Percentiles rank a stretch among this genome's conserved stretches.
Evolutionary conservation across 2,888 invertebrate genomes (phyloP).

Genomic region (Cephonodes hylas): DNA sequence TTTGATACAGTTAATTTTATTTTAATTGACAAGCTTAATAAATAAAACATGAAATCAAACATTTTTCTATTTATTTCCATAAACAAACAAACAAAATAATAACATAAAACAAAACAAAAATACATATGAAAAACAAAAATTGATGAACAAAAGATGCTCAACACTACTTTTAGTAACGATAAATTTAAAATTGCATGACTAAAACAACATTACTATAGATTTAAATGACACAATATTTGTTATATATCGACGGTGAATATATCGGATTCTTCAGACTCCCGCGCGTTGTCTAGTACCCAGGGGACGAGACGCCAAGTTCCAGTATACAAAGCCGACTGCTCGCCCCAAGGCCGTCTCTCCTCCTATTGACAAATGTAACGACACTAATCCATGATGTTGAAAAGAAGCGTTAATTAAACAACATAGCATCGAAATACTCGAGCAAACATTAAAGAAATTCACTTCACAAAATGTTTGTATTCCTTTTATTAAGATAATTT

Average conservation of each 20-base stretch:
- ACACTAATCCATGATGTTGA: background rate
- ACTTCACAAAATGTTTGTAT: background rate
- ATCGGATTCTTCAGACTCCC: slow-evolving; percentile 49
- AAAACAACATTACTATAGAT: too few species aligned
- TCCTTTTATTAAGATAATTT: too few species aligned
- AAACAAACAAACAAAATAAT: background rate
- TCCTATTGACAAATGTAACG: slow-evolving; percentile 42
- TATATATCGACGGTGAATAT: slow-evolving; percentile 34
- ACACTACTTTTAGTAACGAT: too few species aligned
- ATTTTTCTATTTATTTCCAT: background rate
- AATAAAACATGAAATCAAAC: background rate
- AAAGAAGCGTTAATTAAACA: too few species aligned
- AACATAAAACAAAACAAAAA: background rate
- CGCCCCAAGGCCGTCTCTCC: slow-evolving; percentile 54
- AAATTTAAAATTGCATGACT: too few species aligned
- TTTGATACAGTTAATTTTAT: too few species aligned
- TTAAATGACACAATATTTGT: background rate
- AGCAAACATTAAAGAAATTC: background rate
- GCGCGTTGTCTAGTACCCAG: slow-evolving; percentile 56
- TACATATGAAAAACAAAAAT: background rate
- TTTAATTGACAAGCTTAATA: too few species aligned
- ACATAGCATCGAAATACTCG: too few species aligned
- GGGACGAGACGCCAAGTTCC: slow-evolving; percentile 63
- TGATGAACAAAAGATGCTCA: background rate
- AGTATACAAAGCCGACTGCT: slow-evolving; percentile 63